Evolutionary conservation across 2,797 vertebrate genomes (phyloP).

Genomic region (Pseudochirops cupreus): DNA sequence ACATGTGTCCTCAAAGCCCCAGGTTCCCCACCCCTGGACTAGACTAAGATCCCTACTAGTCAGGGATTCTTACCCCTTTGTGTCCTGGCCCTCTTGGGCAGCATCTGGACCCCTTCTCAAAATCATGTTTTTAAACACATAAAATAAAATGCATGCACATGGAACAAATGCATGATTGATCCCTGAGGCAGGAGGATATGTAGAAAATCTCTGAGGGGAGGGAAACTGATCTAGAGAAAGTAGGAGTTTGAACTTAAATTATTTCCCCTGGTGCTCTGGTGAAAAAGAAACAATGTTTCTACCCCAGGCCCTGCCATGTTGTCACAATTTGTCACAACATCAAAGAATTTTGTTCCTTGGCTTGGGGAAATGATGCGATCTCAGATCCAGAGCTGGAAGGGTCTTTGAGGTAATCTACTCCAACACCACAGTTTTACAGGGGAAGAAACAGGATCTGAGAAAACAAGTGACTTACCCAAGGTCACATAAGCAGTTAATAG

Average conservation of each 20-base stretch:
- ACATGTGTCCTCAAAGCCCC: too few relatives aligned
- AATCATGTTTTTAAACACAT: neutral
- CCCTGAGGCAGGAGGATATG: neutral
- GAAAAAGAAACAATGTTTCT: neutral
- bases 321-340: neutral
- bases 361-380: neutral
- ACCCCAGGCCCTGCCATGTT: neutral
- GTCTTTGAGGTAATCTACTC: neutral
- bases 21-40: too few relatives aligned
- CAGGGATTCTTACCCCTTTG: neutral
- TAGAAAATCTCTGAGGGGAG: neutral
- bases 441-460: neutral
- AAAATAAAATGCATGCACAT: neutral
- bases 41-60: neutral
- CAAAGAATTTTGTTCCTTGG: neutral
- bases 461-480: neutral
- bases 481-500: neutral
- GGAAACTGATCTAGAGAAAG: neutral
- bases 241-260: neutral
- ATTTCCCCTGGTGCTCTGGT: neutral
- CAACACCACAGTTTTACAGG: neutral
- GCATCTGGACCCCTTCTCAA: neutral
- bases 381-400: neutral
- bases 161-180: neutral
- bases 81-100: neutral